A percentile compares a stretch with the other conserved stretches of the same genome.
These are phyloP conservation scores for Apantesis nais DNA, from an alignment of 2,888 invertebrate genomes.

Conservation along the genomic window DNA sequence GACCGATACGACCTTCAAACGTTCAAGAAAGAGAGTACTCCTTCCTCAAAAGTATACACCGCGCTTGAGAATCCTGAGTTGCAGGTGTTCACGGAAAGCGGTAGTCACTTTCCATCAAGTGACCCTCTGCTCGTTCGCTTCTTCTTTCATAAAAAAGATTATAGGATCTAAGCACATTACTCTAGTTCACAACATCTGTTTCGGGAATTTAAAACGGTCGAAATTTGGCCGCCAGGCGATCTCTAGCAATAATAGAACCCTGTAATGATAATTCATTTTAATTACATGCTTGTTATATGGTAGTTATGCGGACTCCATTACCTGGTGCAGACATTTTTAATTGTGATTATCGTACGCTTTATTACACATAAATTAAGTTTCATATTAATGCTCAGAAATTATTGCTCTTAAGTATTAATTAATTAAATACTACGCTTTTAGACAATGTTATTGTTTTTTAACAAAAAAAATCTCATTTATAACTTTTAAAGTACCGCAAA, in stretches of 20 bases:
- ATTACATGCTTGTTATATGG: constrained; percentile 48
- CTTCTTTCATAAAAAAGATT: no score
- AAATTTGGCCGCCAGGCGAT: background rate
- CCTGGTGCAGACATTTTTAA: constrained; percentile 56
- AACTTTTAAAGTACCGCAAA: background rate
- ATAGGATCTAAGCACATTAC: background rate
- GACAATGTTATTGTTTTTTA: background rate
- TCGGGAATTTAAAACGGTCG: background rate
- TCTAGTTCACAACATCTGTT: background rate
- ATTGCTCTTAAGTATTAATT: background rate
- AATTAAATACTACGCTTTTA: background rate
- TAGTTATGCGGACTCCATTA: constrained; percentile 37
- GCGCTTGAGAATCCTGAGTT: no score
- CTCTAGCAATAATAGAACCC: background rate
- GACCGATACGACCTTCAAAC: no score
- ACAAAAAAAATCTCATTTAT: no score
- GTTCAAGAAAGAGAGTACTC: no score
- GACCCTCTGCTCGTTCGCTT: no score
- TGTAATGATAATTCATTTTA: constrained; percentile 56
- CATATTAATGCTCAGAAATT: constrained; percentile 32
- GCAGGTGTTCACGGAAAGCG: no score
- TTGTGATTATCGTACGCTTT: constrained; percentile 61
- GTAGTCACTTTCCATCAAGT: no score
- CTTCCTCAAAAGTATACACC: no score
- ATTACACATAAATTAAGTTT: constrained; percentile 56